Percentiles rank a stretch among this genome's conserved stretches.
Evolutionary conservation across 2,888 invertebrate genomes (phyloP).

Genomic region (Colostygia pectinataria): DNA sequence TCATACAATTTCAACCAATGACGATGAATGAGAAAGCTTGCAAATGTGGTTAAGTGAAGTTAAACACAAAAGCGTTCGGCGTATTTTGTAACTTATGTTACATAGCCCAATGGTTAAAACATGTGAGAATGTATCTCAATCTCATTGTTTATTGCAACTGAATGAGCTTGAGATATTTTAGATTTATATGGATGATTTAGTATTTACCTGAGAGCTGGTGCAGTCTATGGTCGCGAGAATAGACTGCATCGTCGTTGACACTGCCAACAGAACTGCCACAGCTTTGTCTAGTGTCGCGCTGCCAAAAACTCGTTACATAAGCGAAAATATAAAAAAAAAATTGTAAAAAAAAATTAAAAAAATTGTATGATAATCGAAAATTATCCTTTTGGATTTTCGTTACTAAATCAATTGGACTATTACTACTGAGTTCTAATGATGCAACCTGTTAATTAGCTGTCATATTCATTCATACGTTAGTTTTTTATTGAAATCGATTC

Average conservation of each 20-base stretch:
- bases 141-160: background rate
- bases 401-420: too few relatives aligned
- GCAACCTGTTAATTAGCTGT: too few relatives aligned
- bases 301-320: constrained; percentile 31
- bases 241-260: constrained; percentile 68
- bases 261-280: constrained; percentile 76
- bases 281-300: constrained; percentile 72
- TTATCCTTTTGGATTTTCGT: too few relatives aligned
- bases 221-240: constrained; percentile 67
- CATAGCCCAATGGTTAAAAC: constrained; percentile 6
- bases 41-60: constrained; percentile 36
- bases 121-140: background rate
- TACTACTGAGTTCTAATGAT: too few relatives aligned
- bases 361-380: too few relatives aligned
- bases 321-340: too few relatives aligned
- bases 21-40: constrained; percentile 29
- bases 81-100: constrained; percentile 14
- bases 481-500: background rate
- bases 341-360: too few relatives aligned
- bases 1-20: constrained; percentile 5
- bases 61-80: constrained; percentile 36
- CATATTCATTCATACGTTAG: too few relatives aligned
- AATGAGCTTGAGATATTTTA: constrained; percentile 7
- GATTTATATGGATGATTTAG: background rate
- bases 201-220: constrained; percentile 67